phyloP scores from a whole-genome alignment of 1,140 invertebrate species.

The Zaprionus capensis region DNA sequence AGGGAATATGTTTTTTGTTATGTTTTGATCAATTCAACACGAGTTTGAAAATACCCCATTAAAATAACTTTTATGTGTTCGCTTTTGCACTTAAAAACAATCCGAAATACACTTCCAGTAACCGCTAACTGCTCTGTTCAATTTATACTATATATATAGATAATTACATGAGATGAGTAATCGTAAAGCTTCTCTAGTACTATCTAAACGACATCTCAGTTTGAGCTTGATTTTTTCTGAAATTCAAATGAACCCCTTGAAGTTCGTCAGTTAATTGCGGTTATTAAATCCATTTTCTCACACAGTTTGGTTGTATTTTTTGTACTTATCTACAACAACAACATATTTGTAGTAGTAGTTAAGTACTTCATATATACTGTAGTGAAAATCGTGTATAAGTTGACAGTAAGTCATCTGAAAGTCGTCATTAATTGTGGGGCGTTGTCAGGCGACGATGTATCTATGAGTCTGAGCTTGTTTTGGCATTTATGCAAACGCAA shows the following conservation, averaged over 20 bases:
- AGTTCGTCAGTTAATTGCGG: constrained; percentile 67
- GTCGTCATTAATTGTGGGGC: constrained; percentile 69
- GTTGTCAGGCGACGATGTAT: constrained; percentile 20
- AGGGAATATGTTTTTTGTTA: not conserved
- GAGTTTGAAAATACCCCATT: not conserved
- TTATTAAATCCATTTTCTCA: constrained; percentile 71
- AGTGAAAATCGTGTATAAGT: constrained; percentile 59
- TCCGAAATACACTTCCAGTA: constrained; percentile 33
- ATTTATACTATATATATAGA: constrained; percentile 38
- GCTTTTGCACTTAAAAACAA: constrained; percentile 23
- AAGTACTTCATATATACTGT: constrained; percentile 2
- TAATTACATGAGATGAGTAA: constrained; percentile 57
- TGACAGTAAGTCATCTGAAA: constrained; percentile 74
- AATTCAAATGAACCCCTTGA: constrained; percentile 51
- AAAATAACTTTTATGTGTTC: constrained; percentile 9
- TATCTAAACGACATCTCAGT: constrained; percentile 65
- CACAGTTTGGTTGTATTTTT: constrained; percentile 52
- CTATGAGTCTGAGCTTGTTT: constrained; percentile 29
- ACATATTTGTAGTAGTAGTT: constrained; percentile 6
- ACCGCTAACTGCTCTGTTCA: constrained; percentile 52
- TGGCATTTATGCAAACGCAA: constrained; percentile 30
- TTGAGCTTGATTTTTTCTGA: constrained; percentile 37
- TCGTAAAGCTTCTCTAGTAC: constrained; percentile 18
- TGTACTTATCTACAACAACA: constrained; percentile 41
- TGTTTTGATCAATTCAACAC: not conserved